Base-by-base conservation (phyloP, 1,140 invertebrate genomes). In the Saccostrea echinata region DNA sequence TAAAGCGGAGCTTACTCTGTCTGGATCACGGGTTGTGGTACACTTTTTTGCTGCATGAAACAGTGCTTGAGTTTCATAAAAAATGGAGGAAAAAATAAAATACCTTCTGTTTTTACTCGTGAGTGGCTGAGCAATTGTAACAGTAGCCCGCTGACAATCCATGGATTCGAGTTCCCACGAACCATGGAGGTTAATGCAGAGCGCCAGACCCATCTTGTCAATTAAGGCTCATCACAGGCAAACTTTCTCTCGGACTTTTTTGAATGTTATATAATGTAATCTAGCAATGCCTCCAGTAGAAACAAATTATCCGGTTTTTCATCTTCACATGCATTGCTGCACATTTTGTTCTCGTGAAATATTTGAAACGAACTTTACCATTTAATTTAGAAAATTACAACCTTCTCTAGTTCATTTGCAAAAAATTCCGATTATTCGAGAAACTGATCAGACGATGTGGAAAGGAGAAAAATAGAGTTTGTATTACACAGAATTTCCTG, bases 191-290 rank as follows among this genome's bases (percentile, higher is more conserved):
- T 76, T 27, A 76, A 8, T 30, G 2, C 68, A 33, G 27, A 76
- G 33, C 30, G 27, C 24, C 68, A 76, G 27, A 76, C 24, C 27
- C 24, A 76, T 76, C 68, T 35, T 76, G 68, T 76, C 68, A 76
- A 76, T 76, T 76, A 76, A 76, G 27, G 27, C 27, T 76, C 68
- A 76, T 76, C 68, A 76, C 18, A 21, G n/a, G 55, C 55, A 21
- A 61, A n/a, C 55, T 61, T 61, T 61, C 55, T 61, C 55, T 30
- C 27, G 68, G 33, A 76, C 68, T 76, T 76, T 64, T 76, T 33
- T 76, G 68, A 76, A 35, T 76, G 68, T 76, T 76, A 76, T 76
- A 33, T 76, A 76, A 76, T 76, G 30, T 76, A 30, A 76, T 76
- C 68, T 76, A 76, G 30, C 27, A 30, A 30, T 33, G 68, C 16